phyloP scores from a whole-genome alignment of 2,888 invertebrate species.

The Xestia xanthographa region DNA sequence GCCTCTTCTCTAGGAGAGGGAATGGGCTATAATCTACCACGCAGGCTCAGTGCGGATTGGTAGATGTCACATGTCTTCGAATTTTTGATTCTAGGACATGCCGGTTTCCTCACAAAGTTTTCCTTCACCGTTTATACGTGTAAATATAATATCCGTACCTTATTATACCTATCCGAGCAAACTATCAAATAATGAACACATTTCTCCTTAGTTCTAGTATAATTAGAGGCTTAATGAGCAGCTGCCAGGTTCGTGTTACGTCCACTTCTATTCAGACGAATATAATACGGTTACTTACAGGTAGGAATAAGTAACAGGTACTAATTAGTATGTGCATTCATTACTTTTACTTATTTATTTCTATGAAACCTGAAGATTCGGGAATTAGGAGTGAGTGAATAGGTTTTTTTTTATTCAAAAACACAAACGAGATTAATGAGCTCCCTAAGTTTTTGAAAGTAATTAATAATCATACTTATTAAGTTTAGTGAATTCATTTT shows the following conservation, averaged over 20 bases:
- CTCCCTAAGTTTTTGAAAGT: neutral
- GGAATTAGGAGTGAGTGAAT: neutral
- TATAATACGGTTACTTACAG: constrained; percentile 43
- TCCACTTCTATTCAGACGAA: constrained; percentile 39
- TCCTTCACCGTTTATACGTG: neutral
- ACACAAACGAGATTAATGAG: constrained; percentile 7
- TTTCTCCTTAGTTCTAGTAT: constrained; percentile 30
- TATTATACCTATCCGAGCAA: constrained; percentile 1
- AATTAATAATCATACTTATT: neutral
- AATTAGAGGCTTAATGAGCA: constrained; percentile 52
- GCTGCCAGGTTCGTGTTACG: constrained; percentile 40
- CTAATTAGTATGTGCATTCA: constrained; percentile 63
- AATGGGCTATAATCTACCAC: too few relatives aligned
- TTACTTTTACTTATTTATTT: constrained; percentile 25
- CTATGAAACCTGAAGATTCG: constrained; percentile 3
- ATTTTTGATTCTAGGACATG: too few relatives aligned
- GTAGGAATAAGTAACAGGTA: constrained; percentile 35
- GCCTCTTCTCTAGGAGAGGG: too few relatives aligned
- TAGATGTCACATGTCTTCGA: too few relatives aligned
- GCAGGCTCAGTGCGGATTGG: too few relatives aligned
- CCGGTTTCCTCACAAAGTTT: too few relatives aligned
- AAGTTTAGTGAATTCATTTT: neutral
- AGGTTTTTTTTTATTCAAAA: neutral
- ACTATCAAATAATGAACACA: constrained; percentile 24
- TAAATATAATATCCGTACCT: neutral